Evolutionary conservation across 1,140 invertebrate genomes (phyloP).

Genomic region (Chrysoperla carnea): DNA sequence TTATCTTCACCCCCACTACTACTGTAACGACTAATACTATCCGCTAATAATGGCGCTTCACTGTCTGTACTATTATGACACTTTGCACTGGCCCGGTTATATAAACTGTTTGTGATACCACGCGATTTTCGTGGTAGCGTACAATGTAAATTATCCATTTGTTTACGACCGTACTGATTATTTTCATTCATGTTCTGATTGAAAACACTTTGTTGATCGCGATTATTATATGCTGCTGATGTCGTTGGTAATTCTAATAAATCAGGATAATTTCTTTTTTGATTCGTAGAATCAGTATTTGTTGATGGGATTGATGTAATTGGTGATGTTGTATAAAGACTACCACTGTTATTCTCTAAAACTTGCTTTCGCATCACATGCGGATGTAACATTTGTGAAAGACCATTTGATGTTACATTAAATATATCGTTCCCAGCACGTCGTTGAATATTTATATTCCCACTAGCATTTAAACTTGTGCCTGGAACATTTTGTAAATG

Average conservation of each 20-base stretch:
- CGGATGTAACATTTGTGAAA: neutral
- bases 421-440: conserved; percentile 24
- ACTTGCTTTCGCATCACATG: conserved; percentile 1
- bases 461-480: conserved; percentile 16
- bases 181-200: too few relatives aligned
- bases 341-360: neutral
- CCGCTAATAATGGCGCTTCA: conserved; percentile 41
- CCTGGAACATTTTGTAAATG: conserved; percentile 13
- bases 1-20: conserved; percentile 25
- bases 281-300: neutral
- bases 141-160: conserved; percentile 31
- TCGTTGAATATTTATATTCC: conserved; percentile 29
- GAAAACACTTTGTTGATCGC: too few relatives aligned
- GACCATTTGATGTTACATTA: neutral
- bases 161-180: conserved; percentile 3
- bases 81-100: conserved; percentile 19
- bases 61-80: conserved; percentile 40
- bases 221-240: too few relatives aligned
- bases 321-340: neutral
- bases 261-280: neutral
- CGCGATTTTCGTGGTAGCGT: conserved; percentile 34
- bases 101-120: conserved; percentile 1
- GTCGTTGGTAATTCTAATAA: neutral
- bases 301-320: neutral
- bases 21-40: conserved; percentile 22